Percentiles rank a stretch among this genome's conserved stretches.
Conservation (phyloP, 2,888 invertebrate genomes). For the Drepanosiphum platanoidis region DNA sequence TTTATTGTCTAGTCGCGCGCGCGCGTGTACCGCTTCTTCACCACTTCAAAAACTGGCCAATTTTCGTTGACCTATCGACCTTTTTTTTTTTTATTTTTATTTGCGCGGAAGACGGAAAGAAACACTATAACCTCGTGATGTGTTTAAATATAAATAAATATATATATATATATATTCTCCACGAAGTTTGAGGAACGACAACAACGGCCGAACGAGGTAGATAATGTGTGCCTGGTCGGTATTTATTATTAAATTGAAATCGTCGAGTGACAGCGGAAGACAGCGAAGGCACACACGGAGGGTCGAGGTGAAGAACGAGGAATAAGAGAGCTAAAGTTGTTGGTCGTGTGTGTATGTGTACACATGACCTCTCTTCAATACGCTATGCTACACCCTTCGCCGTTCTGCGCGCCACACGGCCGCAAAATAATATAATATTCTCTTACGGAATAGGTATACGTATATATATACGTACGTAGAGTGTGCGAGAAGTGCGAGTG, state of each 20-base stretch:
- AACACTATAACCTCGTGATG: neutral
- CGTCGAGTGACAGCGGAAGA: constrained; percentile 5
- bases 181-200: neutral
- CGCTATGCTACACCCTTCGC: neutral
- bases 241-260: constrained; percentile 42
- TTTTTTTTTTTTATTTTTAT: neutral
- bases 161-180: neutral
- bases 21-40: neutral
- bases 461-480: neutral
- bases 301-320: neutral
- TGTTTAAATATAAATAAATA: neutral
- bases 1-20: neutral
- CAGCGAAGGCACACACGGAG: too few species aligned
- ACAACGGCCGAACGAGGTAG: neutral
- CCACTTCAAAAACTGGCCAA: neutral
- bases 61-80: neutral
- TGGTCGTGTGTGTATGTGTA: constrained; percentile 34
- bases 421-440: constrained; percentile 22
- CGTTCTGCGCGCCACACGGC: neutral
- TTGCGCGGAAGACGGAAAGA: neutral
- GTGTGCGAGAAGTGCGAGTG: too few species aligned
- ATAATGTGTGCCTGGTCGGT: neutral
- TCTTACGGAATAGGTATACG: neutral
- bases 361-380: neutral
- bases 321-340: neutral